These are phyloP conservation scores for Collichthys lucidus DNA, from an alignment of 2,113 vertebrate species.

Conservation along the genomic window DNA sequence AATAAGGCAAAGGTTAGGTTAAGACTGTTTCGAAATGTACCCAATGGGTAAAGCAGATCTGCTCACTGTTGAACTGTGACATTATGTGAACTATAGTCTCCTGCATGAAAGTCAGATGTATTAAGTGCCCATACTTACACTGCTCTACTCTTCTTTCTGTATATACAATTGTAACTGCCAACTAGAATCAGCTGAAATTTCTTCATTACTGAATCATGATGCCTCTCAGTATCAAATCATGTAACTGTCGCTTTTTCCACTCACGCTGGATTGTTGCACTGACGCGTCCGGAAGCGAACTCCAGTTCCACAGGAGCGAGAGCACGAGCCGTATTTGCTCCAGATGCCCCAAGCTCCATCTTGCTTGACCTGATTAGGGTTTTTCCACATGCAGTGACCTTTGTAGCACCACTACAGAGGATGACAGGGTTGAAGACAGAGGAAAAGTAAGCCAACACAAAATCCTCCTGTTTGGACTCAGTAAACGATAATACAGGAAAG, in stretches of 20 bases:
- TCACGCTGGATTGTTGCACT: constrained; percentile 95
- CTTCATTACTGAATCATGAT: background rate
- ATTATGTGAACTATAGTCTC: no score
- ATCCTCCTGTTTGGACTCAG: background rate
- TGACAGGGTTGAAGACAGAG: background rate
- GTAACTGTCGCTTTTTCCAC: background rate
- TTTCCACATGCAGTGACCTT: constrained; percentile 99
- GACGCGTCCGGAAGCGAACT: constrained; percentile 93
- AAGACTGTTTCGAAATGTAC: no score
- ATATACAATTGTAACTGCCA: background rate
- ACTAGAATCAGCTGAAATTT: background rate
- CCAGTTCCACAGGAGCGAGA: constrained; percentile 95
- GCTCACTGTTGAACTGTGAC: no score
- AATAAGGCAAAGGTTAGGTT: no score
- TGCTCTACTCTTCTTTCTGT: background rate
- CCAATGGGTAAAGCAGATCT: no score
- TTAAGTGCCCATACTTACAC: background rate
- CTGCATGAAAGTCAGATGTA: no score
- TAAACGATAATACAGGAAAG: background rate
- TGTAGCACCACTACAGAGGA: constrained; percentile 94
- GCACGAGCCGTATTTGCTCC: constrained; percentile 95
- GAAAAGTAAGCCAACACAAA: background rate
- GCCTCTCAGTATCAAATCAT: background rate
- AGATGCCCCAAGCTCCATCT: constrained; percentile 93
- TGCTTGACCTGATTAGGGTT: constrained; percentile 93